These are phyloP conservation scores for Trichogramma pretiosum DNA, from an alignment of 1,140 invertebrate genomes.

Conservation along the genomic window DNA sequence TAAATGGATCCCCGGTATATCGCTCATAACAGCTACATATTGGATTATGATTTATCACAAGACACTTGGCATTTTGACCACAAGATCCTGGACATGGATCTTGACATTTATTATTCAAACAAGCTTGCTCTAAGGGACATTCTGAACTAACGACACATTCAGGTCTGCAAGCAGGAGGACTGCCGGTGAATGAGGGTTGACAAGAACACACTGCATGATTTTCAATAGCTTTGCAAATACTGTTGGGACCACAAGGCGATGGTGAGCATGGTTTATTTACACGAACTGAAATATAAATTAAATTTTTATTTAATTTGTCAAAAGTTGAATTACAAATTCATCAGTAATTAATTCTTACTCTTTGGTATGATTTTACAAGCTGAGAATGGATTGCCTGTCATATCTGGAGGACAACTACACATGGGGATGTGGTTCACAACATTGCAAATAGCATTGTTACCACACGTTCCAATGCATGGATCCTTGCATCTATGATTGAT, in stretches of 20 bases:
- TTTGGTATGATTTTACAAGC: constrained; percentile 46
- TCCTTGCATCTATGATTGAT: constrained; percentile 65
- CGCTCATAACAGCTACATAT: constrained; percentile 61
- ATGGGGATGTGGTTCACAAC: constrained; percentile 71
- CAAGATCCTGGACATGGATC: constrained; percentile 64
- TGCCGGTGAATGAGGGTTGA: constrained; percentile 53
- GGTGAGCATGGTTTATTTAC: constrained; percentile 44
- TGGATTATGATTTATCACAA: constrained; percentile 59
- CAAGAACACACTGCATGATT: constrained; percentile 58
- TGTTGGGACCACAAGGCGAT: constrained; percentile 48
- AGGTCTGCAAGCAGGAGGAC: constrained; percentile 55
- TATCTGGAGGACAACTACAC: constrained; percentile 58
- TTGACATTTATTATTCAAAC: constrained; percentile 55
- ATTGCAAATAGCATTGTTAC: constrained; percentile 61
- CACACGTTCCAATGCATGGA: constrained; percentile 71
- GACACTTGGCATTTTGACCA: constrained; percentile 59
- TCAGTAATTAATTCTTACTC: constrained; percentile 19
- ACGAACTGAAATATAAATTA: constrained; percentile 19
- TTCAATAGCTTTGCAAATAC: constrained; percentile 40
- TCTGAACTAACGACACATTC: constrained; percentile 59
- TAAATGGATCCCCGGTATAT: constrained; percentile 70
- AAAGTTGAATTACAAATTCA: constrained; percentile 2
- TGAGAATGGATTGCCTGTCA: constrained; percentile 71
- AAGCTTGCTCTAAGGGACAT: constrained; percentile 55
- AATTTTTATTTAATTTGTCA: not conserved